These are phyloP conservation scores for Champsocephalus gunnari DNA, from an alignment of 2,797 vertebrate species.

Conservation along the genomic window DNA sequence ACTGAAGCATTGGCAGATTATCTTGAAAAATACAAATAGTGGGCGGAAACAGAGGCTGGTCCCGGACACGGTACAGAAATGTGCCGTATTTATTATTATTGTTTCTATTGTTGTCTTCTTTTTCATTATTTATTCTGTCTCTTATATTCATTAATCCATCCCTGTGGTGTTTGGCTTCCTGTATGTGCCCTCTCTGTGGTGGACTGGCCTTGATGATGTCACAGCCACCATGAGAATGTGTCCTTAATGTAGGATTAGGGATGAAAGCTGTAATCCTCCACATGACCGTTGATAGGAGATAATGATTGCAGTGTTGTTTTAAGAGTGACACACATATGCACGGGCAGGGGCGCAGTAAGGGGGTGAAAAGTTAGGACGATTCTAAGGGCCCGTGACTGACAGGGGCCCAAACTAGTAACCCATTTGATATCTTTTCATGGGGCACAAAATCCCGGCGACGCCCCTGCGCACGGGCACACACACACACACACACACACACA, in stretches of 20 bases:
- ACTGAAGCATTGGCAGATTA: slow-evolving; percentile 55
- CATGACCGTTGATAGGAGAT: slow-evolving; percentile 79
- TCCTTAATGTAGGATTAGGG: slow-evolving; percentile 85
- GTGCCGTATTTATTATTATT: slow-evolving; percentile 43
- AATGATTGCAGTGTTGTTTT: slow-evolving; percentile 77
- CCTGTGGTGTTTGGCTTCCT: slow-evolving; percentile 78
- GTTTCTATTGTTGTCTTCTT: slow-evolving; percentile 47
- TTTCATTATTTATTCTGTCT: slow-evolving; percentile 62
- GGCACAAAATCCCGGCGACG: no score
- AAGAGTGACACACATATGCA: slow-evolving; percentile 64
- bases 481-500: no score
- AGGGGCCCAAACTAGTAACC: no score
- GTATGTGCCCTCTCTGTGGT: slow-evolving; percentile 75
- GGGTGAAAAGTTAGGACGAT: no score
- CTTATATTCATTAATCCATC: slow-evolving; percentile 71
- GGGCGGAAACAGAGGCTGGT: slow-evolving; percentile 24
- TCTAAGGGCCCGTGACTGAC: no score
- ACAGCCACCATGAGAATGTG: slow-evolving; percentile 78
- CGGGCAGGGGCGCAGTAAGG: neutral
- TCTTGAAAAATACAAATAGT: slow-evolving; percentile 46
- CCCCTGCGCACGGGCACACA: no score
- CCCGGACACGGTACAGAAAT: slow-evolving; percentile 28
- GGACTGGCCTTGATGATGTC: slow-evolving; percentile 77
- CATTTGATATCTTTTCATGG: no score
- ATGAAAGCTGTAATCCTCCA: slow-evolving; percentile 84